Conservation (phyloP, 2,113 vertebrate genomes). For the Mobula birostris region DNA sequence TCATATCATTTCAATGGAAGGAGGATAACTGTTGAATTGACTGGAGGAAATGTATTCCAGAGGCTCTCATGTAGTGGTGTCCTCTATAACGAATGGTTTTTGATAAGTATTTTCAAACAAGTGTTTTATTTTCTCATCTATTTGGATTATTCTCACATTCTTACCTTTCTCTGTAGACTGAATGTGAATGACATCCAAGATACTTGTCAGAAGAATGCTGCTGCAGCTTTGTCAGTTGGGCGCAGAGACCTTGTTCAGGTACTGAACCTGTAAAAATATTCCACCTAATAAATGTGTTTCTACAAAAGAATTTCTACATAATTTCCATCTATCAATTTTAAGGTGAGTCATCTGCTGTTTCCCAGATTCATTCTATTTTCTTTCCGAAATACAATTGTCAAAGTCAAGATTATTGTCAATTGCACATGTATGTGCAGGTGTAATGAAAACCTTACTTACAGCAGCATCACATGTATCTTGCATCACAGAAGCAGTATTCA, state of each 20-base stretch:
- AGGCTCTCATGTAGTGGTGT: neutral
- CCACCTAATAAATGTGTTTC: neutral
- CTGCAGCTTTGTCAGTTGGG: conserved; percentile 74
- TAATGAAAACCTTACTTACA: too few relatives aligned
- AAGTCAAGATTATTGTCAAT: too few relatives aligned
- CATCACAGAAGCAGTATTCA: too few relatives aligned
- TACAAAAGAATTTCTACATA: neutral
- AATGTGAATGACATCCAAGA: conserved; percentile 89
- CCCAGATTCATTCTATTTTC: neutral
- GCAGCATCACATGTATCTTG: too few relatives aligned
- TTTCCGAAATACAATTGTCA: neutral
- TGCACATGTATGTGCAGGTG: too few relatives aligned
- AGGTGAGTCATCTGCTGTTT: neutral
- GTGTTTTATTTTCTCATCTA: neutral
- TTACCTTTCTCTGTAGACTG: conserved; percentile 59
- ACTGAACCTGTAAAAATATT: neutral
- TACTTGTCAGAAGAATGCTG: conserved; percentile 88
- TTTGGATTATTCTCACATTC: neutral
- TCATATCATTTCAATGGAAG: neutral
- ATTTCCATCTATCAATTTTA: too few relatives aligned
- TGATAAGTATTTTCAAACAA: neutral
- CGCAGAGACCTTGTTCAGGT: conserved; percentile 92
- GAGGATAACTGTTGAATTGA: neutral
- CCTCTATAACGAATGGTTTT: neutral
- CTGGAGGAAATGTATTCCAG: neutral